phyloP scores from a whole-genome alignment of 2,888 invertebrate species.

The Pharmacophagus antenor region DNA sequence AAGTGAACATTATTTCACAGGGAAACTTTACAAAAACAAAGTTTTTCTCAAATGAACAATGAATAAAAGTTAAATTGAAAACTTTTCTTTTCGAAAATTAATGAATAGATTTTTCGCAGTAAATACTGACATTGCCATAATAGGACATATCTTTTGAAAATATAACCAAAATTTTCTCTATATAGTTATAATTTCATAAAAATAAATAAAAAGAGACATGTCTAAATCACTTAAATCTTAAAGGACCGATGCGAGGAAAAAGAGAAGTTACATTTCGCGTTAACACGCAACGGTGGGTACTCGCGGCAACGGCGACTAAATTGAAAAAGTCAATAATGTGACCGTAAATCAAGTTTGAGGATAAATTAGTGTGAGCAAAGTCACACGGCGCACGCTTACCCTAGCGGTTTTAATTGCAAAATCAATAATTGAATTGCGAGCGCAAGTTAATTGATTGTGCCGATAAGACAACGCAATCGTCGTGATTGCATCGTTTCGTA shows the following conservation, averaged over 20 bases:
- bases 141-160: not conserved
- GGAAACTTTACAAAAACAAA: not conserved
- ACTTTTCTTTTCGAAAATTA: not conserved
- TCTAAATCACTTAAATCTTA: not conserved
- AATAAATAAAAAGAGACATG: not conserved
- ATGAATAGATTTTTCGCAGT: not conserved
- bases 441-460: constrained; percentile 68
- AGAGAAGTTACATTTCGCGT: constrained; percentile 33
- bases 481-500: constrained; percentile 56
- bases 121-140: too few relatives aligned
- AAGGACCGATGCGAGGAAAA: constrained; percentile 23
- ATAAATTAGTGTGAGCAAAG: constrained; percentile 48
- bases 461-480: constrained; percentile 61
- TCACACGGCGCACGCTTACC: constrained; percentile 55
- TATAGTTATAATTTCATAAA: not conserved
- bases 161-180: not conserved
- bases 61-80: too few relatives aligned
- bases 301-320: constrained; percentile 43
- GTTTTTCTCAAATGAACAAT: not conserved
- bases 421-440: constrained; percentile 75
- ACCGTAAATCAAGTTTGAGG: constrained; percentile 46
- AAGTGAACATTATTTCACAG: not conserved
- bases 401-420: constrained; percentile 73
- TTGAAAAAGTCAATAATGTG: constrained; percentile 57
- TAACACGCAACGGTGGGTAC: constrained; percentile 23